Conservation (phyloP, 2,888 invertebrate species). For the Caenorhabditis afra region DNA sequence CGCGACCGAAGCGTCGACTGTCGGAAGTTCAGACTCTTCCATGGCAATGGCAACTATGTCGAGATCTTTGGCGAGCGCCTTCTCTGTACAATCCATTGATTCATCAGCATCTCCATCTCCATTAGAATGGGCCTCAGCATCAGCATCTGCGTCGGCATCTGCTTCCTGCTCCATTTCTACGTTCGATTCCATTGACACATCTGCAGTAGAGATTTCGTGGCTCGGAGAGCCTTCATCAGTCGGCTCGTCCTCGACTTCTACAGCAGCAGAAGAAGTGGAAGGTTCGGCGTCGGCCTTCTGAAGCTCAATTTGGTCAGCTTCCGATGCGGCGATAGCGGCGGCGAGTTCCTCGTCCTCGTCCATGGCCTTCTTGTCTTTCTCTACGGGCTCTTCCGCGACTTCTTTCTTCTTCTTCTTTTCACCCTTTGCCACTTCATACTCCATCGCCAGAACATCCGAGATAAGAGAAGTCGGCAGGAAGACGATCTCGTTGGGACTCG, state of each 20-base stretch:
- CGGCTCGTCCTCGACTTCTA: background rate
- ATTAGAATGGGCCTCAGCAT: too few species aligned
- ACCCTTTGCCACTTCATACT: conserved; percentile 62
- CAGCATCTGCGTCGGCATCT: too few species aligned
- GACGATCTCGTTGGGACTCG: conserved; percentile 64
- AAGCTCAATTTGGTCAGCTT: conserved; percentile 22
- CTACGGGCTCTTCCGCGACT: conserved; percentile 5
- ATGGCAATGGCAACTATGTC: conserved; percentile 47
- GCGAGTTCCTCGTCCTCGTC: conserved; percentile 38
- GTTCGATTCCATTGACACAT: background rate
- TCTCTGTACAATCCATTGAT: background rate
- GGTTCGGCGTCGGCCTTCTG: background rate
- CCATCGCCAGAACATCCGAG: conserved; percentile 67
- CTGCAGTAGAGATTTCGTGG: background rate
- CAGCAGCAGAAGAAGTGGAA: conserved; percentile 5
- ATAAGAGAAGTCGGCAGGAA: conserved; percentile 73
- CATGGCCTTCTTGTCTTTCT: conserved; percentile 19
- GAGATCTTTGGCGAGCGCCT: conserved; percentile 28
- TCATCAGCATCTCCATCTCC: background rate
- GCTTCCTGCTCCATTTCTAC: too few species aligned
- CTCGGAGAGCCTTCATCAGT: background rate
- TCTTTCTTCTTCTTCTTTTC: conserved; percentile 51
- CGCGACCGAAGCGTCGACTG: background rate
- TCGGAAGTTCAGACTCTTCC: conserved; percentile 41
- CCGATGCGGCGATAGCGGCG: conserved; percentile 33